Conservation (phyloP, 2,113 vertebrate genomes). For the Mobula hypostoma region DNA sequence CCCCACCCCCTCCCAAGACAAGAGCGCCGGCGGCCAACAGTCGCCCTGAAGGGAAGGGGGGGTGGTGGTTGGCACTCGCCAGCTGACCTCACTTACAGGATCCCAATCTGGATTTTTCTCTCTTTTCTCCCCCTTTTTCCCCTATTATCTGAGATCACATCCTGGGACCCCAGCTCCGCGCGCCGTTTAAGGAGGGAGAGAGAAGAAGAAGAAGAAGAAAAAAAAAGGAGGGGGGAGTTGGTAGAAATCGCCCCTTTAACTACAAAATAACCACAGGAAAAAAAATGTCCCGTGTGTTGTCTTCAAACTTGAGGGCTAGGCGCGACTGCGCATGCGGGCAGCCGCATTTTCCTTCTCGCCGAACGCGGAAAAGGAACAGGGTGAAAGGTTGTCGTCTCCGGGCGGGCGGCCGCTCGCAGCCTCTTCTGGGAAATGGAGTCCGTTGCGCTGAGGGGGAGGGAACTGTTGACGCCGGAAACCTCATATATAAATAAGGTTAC, state of each 20-base stretch:
- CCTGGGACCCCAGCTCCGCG: background rate
- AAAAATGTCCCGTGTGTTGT: slow-evolving; percentile 16
- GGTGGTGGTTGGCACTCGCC: background rate
- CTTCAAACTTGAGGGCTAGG: slow-evolving; percentile 18
- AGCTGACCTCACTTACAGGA: slow-evolving; percentile 10
- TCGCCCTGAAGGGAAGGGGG: background rate
- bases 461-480: too few relatives aligned
- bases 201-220: background rate
- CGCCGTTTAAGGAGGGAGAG: background rate
- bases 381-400: background rate
- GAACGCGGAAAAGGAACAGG: slow-evolving; percentile 14
- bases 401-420: background rate
- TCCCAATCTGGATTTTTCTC: background rate
- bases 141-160: background rate
- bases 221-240: background rate
- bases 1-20: background rate
- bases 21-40: background rate
- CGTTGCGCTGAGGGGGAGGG: too few relatives aligned
- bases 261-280: background rate
- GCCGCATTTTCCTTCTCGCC: background rate
- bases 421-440: background rate
- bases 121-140: too few relatives aligned
- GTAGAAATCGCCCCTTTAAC: background rate
- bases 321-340: slow-evolving; percentile 3
- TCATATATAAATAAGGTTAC: too few relatives aligned